These are phyloP conservation scores for Tor tambroides DNA, from an alignment of 2,113 vertebrate species.

Conservation along the genomic window DNA sequence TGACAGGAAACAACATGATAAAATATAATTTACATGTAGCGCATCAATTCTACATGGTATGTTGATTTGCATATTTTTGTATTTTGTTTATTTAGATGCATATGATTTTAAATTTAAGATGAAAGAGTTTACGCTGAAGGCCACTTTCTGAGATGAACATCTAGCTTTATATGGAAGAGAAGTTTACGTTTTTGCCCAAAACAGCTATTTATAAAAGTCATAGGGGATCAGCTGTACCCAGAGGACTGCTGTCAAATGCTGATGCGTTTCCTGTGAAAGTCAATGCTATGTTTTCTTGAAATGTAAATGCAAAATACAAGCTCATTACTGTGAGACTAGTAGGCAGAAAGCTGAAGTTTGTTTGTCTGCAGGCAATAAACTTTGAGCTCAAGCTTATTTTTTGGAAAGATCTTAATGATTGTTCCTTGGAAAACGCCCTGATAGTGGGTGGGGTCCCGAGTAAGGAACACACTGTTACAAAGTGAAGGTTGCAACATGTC, in stretches of 20 bases:
- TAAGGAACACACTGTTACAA: constrained; percentile 14
- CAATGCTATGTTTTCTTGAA: not conserved
- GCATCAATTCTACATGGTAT: too few species aligned
- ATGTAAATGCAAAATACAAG: not conserved
- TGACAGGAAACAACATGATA: too few species aligned
- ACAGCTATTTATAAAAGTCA: not conserved
- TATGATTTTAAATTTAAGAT: not conserved
- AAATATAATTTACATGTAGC: too few species aligned
- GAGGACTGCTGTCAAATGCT: not conserved
- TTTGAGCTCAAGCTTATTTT: not conserved
- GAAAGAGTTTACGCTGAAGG: not conserved
- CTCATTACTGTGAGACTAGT: not conserved
- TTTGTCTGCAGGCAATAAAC: constrained; percentile 36
- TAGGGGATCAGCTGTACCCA: not conserved
- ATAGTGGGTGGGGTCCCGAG: constrained; percentile 12
- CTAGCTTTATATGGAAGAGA: constrained; percentile 18
- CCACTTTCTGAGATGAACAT: not conserved
- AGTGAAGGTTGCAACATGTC: constrained; percentile 53
- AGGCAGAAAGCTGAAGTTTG: not conserved
- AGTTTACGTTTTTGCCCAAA: not conserved
- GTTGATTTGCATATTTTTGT: not conserved
- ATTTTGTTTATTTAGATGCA: not conserved
- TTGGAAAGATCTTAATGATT: constrained; percentile 34
- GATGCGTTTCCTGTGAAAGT: constrained; percentile 1
- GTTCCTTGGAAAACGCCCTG: constrained; percentile 51